A percentile compares a stretch with the other conserved stretches of the same genome.
Evolutionary conservation across 2,797 vertebrate species (phyloP).

Genomic region (Streptopelia turtur): DNA sequence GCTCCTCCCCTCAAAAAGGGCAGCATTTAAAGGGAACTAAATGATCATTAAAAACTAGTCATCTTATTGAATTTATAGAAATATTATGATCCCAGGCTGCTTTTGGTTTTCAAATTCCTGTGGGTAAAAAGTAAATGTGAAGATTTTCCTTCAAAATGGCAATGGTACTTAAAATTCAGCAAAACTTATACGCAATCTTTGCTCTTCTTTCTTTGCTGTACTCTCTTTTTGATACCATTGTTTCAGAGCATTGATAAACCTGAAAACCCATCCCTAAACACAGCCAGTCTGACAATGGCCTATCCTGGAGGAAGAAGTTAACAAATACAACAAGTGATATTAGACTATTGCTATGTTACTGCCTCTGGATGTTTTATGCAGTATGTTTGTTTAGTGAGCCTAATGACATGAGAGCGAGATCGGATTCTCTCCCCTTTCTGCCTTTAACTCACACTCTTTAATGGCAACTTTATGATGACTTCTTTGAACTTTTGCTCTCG

Average conservation of each 20-base stretch:
- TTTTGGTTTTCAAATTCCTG: not conserved
- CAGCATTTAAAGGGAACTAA: not conserved
- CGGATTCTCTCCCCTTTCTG: not conserved
- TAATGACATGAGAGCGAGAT: not conserved
- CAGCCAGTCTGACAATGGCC: not conserved
- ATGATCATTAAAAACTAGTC: not conserved
- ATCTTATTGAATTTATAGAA: not conserved
- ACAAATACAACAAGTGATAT: not conserved
- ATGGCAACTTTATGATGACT: not conserved
- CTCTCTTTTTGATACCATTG: not conserved
- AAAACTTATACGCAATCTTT: not conserved
- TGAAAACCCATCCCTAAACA: not conserved
- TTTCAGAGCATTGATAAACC: not conserved
- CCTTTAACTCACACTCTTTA: not conserved
- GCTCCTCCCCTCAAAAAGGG: not conserved
- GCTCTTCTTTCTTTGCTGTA: not conserved
- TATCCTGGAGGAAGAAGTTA: not conserved
- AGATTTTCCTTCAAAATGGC: not conserved
- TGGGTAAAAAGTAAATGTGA: not conserved
- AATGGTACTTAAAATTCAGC: not conserved
- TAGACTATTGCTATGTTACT: not conserved
- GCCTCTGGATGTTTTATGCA: not conserved
- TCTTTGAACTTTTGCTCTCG: not conserved
- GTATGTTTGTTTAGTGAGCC: not conserved
- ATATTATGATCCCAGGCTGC: not conserved